phyloP scores from a whole-genome alignment of 2,797 vertebrate genomes.

The Melanotaenia nigrans region DNA sequence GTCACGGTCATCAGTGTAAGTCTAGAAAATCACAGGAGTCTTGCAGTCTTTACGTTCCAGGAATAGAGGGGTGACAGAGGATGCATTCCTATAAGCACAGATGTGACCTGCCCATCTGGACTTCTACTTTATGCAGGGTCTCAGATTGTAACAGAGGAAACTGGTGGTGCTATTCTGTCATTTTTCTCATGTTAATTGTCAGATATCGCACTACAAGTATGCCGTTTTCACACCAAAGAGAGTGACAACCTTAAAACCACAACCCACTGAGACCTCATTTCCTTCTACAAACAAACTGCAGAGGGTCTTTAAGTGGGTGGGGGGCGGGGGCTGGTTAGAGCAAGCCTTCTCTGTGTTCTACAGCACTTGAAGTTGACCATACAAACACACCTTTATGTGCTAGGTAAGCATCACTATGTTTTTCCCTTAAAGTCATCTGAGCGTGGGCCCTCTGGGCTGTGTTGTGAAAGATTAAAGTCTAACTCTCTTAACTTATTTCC shows the following conservation, averaged over 20 bases:
- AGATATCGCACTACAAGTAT: conserved; percentile 41
- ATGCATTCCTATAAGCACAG: conserved; percentile 57
- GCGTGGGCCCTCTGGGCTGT: background rate
- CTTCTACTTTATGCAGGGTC: conserved; percentile 53
- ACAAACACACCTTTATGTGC: conserved; percentile 17
- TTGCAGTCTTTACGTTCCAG: conserved; percentile 42
- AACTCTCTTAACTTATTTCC: background rate
- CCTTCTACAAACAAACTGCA: conserved; percentile 64
- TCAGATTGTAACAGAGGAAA: conserved; percentile 37
- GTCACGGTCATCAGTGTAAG: conserved; percentile 51
- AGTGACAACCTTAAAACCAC: conserved; percentile 44
- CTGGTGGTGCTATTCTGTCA: conserved; percentile 38
- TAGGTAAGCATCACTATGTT: conserved; percentile 15
- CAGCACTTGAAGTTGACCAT: conserved; percentile 31
- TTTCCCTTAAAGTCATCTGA: background rate
- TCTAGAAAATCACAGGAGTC: conserved; percentile 26
- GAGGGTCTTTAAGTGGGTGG: conserved; percentile 18
- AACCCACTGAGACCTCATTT: conserved; percentile 55
- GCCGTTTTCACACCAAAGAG: conserved; percentile 47
- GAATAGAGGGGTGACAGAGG: conserved; percentile 18
- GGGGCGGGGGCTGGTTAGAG: conserved; percentile 34
- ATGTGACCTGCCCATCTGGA: conserved; percentile 64
- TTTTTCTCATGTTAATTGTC: conserved; percentile 48
- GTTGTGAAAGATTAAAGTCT: background rate
- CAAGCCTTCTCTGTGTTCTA: conserved; percentile 43